Evolutionary conservation across 2,797 vertebrate genomes (phyloP), one percentile per base, ranked within the genome.

Genomic region (Brotula barbata): DNA sequence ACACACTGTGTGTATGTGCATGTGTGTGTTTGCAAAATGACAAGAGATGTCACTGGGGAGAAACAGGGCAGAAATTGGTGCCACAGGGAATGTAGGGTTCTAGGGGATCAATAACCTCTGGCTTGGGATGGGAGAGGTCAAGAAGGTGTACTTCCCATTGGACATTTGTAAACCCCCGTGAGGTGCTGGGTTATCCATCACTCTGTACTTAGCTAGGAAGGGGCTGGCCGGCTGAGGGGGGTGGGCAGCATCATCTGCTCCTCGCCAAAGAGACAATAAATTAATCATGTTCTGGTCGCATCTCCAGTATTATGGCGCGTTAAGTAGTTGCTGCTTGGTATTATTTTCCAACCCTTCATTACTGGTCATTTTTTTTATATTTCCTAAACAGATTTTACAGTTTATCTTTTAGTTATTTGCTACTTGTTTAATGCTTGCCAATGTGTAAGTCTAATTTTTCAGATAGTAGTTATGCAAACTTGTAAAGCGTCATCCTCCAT

Each of bases 61-160:
- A 63, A 67, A 49, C 61, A 53, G 39, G 52, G 75, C 61, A 73
- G 76, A 34, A 58, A 56, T 71, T 42, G 9, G 50, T 48, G 43
- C 49, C 40, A 58, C 49, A 21, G 63, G 68, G 53, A 62, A 80
- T 71, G 42, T 36, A 63, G 34, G 44, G 40, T 69, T 82, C 22
- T 52, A 65, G 49, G 53, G 51, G 82, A 87, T 83, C 85, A 66
- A 85, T 85, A 81, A 85, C 60, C 60, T 78, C 52, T 71, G 80
- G 25, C 46, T 80, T 56, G 17, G 58, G 48, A 68, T 34, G 53
- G 42, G 39, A 59, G 37, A 31, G 40, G 65, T 57, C 56, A 80
- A 48, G 72, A 62, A 74, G 61, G 65, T 73, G 47, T 60, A 75
- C 16, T 28, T 68, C 55, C 70, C 48, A 58, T 45, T 72, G 62